Evolutionary conservation across 2,113 vertebrate genomes (phyloP).

Genomic region (Abramis brama): DNA sequence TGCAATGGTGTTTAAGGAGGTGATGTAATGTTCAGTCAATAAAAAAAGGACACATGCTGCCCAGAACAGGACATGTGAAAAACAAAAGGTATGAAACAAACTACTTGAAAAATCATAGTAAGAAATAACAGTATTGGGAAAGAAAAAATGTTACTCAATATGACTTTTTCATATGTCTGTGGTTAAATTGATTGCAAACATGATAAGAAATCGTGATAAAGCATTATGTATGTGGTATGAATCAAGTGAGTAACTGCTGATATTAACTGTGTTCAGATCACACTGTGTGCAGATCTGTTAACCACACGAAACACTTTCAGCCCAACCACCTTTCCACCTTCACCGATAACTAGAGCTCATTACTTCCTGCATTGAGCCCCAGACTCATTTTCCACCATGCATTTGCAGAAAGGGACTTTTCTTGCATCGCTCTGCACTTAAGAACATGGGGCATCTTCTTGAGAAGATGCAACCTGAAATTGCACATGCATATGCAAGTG

Average conservation of each 20-base stretch:
- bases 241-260: background rate
- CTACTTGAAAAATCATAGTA: background rate
- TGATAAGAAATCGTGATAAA: constrained; percentile 9
- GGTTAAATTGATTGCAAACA: background rate
- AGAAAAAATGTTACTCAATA: background rate
- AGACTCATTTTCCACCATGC: constrained; percentile 19
- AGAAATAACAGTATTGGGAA: background rate
- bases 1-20: background rate
- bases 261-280: background rate
- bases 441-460: background rate
- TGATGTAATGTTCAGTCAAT: background rate
- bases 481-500: background rate
- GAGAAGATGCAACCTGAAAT: background rate
- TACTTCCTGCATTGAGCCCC: constrained; percentile 28
- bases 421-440: background rate
- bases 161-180: background rate
- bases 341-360: background rate
- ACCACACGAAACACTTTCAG: constrained; percentile 36
- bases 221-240: constrained; percentile 10
- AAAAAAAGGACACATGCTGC: background rate
- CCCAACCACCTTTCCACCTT: constrained; percentile 24
- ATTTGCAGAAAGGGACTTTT: constrained; percentile 34
- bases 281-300: constrained; percentile 33
- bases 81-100: background rate
- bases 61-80: too few relatives aligned